Evolutionary conservation across 2,888 invertebrate genomes (phyloP).

Genomic region (Poecilobothrus nobilitatus): DNA sequence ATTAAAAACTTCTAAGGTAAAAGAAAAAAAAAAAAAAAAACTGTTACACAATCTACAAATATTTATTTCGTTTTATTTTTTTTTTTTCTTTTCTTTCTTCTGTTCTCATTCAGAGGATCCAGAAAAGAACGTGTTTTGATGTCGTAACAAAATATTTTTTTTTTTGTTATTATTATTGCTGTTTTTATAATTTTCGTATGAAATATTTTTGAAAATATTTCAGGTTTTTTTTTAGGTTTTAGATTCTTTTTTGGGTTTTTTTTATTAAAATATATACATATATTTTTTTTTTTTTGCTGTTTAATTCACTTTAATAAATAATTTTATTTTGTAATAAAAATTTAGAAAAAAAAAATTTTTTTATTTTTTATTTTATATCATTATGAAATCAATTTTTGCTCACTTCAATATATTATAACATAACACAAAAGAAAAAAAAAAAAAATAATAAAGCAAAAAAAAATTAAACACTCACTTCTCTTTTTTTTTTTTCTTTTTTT

Average conservation of each 20-base stretch:
- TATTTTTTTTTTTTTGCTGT: too few relatives aligned
- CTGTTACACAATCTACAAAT: background rate
- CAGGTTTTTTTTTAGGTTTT: background rate
- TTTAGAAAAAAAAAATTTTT: background rate
- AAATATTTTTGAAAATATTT: background rate
- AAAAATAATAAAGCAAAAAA: background rate
- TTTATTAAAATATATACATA: too few relatives aligned
- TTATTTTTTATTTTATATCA: background rate
- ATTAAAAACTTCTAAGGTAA: background rate
- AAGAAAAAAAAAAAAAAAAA: background rate
- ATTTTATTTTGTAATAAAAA: too few relatives aligned
- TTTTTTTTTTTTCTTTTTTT: too few relatives aligned
- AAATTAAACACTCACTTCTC: background rate
- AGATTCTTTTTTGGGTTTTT: background rate
- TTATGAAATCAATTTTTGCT: background rate
- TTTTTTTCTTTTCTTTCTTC: too few relatives aligned
- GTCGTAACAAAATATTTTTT: background rate
- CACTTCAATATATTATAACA: background rate
- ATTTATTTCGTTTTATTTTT: background rate
- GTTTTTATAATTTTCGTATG: background rate
- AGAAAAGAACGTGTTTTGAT: constrained; percentile 6
- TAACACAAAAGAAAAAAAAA: background rate
- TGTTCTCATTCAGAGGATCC: constrained; percentile 6
- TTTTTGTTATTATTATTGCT: background rate
- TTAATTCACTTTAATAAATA: too few relatives aligned